Conservation (phyloP, 1,140 invertebrate species). For the Bombus affinis region DNA sequence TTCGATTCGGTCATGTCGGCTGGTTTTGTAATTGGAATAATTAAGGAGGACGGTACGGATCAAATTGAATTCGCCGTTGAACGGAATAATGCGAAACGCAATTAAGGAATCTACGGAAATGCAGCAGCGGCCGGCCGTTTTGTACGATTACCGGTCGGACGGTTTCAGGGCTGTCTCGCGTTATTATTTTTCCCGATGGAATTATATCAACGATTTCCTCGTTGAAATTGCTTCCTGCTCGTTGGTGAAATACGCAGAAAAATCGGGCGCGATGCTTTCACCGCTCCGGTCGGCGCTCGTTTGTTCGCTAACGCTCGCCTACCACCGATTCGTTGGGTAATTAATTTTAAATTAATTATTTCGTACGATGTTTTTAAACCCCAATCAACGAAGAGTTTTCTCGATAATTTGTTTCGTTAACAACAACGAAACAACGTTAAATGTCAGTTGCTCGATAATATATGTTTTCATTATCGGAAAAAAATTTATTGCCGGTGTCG, state of each 20-base stretch:
- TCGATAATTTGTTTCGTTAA: neutral
- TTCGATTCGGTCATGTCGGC: neutral
- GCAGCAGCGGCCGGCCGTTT: conserved; percentile 26
- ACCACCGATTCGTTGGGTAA: neutral
- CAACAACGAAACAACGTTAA: neutral
- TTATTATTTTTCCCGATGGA: conserved; percentile 71
- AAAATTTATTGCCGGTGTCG: neutral
- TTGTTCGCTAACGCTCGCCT: neutral
- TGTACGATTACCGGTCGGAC: conserved; percentile 18
- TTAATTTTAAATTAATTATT: conserved; percentile 34
- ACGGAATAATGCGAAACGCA: conserved; percentile 49
- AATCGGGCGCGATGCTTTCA: conserved; percentile 36
- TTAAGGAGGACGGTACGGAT: neutral
- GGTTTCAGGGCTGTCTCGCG: conserved; percentile 37
- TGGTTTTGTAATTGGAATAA: conserved; percentile 30
- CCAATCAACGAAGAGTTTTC: neutral
- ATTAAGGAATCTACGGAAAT: conserved; percentile 51
- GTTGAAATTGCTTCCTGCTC: conserved; percentile 72
- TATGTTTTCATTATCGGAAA: no score
- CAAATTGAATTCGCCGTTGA: conserved; percentile 2
- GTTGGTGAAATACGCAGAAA: conserved; percentile 55
- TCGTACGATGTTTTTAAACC: neutral
- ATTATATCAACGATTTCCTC: conserved; percentile 76
- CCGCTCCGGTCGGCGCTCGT: neutral
- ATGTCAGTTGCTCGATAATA: neutral